phyloP scores from a whole-genome alignment of 2,888 invertebrate genomes.

The Antheraea yamamai region DNA sequence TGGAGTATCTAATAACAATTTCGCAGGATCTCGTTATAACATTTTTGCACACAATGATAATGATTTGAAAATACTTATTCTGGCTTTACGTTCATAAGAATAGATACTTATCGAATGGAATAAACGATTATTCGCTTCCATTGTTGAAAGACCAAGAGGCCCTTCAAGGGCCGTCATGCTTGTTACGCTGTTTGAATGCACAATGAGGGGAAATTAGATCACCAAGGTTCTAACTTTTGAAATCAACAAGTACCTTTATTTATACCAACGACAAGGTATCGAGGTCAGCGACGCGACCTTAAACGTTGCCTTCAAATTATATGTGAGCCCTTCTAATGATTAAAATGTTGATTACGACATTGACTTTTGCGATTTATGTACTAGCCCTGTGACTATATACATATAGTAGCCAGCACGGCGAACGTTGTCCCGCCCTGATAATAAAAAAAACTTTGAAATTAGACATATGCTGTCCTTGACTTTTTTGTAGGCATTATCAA shows the following conservation, averaged over 20 bases:
- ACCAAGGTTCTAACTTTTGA: slow-evolving; percentile 78
- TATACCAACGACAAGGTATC: slow-evolving; percentile 62
- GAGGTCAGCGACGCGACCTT: slow-evolving; percentile 69
- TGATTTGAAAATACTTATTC: slow-evolving; percentile 12
- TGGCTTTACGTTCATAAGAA: slow-evolving; percentile 17
- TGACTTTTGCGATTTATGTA: slow-evolving; percentile 64
- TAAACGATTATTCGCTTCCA: slow-evolving; percentile 39
- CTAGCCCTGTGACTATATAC: slow-evolving; percentile 43
- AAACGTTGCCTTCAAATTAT: slow-evolving; percentile 71
- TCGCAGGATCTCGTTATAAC: slow-evolving; percentile 18
- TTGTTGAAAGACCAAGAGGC: slow-evolving; percentile 54
- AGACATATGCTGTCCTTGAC: too few relatives aligned
- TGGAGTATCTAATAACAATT: slow-evolving; percentile 15
- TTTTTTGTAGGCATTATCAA: too few relatives aligned
- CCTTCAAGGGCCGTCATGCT: slow-evolving; percentile 71
- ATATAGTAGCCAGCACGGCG: background rate
- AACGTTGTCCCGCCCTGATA: too few relatives aligned
- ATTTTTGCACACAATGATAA: slow-evolving; percentile 21
- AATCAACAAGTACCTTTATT: slow-evolving; percentile 67
- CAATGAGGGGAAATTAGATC: slow-evolving; percentile 80
- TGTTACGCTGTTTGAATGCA: slow-evolving; percentile 76
- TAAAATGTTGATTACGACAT: slow-evolving; percentile 67
- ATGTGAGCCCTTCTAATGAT: slow-evolving; percentile 77
- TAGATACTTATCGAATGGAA: slow-evolving; percentile 28
- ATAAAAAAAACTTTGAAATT: too few relatives aligned